A percentile compares a stretch with the other conserved stretches of the same genome.
phyloP scores from a whole-genome alignment of 2,113 vertebrate genomes.

The Hemicordylus capensis region DNA sequence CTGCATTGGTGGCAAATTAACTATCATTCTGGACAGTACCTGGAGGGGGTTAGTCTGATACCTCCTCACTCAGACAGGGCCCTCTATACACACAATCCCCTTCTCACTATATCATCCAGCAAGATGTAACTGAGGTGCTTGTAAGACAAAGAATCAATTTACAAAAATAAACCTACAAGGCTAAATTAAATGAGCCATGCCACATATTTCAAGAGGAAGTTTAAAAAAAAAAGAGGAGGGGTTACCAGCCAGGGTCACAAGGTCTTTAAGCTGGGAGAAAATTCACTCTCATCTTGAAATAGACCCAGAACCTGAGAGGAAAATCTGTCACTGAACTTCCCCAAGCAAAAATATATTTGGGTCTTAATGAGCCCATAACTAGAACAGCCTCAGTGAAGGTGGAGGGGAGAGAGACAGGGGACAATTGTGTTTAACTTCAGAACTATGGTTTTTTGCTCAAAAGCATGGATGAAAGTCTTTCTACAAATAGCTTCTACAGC shows the following conservation, averaged over 20 bases:
- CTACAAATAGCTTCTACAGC: not conserved
- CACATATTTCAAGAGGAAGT: constrained; percentile 1
- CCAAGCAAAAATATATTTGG: not conserved
- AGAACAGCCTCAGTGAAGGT: not conserved
- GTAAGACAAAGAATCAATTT: constrained; percentile 27
- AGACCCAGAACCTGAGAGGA: not conserved
- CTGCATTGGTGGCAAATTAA: not conserved
- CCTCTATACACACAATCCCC: not conserved
- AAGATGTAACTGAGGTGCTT: not conserved
- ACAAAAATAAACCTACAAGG: constrained; percentile 7
- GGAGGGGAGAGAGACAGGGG: not conserved
- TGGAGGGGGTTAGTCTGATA: not conserved
- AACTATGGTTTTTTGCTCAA: not conserved
- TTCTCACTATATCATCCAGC: not conserved
- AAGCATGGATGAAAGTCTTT: not conserved
- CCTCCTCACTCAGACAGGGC: not conserved
- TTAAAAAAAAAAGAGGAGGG: not conserved
- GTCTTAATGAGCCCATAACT: not conserved
- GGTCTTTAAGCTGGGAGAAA: constrained; percentile 2
- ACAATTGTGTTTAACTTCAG: not conserved
- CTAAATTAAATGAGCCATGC: constrained; percentile 19
- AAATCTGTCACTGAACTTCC: not conserved
- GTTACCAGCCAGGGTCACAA: not conserved
- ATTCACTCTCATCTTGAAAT: not conserved
- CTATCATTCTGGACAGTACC: not conserved